Base-by-base conservation (phyloP, 1,140 invertebrate genomes). In the Plodia interpunctella region DNA sequence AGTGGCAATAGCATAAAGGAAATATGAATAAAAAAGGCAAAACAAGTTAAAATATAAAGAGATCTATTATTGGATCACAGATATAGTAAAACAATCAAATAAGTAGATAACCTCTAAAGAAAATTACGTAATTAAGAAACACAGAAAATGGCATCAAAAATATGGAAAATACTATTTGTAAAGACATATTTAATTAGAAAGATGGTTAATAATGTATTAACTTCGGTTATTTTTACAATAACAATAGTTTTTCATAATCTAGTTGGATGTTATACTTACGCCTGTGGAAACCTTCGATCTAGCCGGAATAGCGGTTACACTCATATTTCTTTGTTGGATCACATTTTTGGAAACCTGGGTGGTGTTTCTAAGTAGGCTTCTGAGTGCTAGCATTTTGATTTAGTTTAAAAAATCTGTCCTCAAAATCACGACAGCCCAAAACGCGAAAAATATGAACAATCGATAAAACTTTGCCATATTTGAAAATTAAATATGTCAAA, bases 301-400 rank as follows among this genome's bases (percentile, higher is more conserved):
- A 5, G 82, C 68, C 8, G 84, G 84, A 21, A 78, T 62, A 19
- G 71, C 55, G 44, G 80, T 60, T 1, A 60, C 81, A 52, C 75
- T 84, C 80, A 85, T 86, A 53, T 81, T 86, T 52, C 84, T 76
- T 5, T 74, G 70, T 38, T 80, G 82, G 0, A 68, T 66, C 0
- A 77, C 80, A 78, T 78, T 84, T 62, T 76, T 85, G 18, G 73
- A 51, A 38, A 85, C 21, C 57, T 77, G 72, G 20, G 64, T 54
- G 59, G 76, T 79, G 52, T 63, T 69, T 60, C 63, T 84, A 6
- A 85, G 57, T 10, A 87, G 65, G 58, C 56, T 83, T n/a, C 80
- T 70, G 62, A 79, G 66, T 0, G 73, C 77, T n/a, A 83, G 60
- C 84, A 87, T 87, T 67, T 75, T 85, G 63, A 62, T 57, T 59